Evolutionary conservation across 2,888 invertebrate species (phyloP).

Genomic region (Parnassius glacialis): DNA sequence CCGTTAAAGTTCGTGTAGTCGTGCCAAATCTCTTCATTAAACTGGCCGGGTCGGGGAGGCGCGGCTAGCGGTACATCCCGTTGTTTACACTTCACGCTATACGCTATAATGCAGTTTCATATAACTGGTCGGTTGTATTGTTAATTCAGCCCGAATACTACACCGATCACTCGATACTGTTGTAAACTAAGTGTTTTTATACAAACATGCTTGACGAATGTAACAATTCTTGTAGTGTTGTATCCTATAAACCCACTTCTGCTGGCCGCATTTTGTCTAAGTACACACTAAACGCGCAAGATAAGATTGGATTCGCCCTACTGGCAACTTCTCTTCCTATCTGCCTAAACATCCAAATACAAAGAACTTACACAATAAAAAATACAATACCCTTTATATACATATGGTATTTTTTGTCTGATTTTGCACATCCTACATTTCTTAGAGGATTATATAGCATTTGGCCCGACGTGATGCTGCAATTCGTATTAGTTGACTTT

Average conservation of each 20-base stretch:
- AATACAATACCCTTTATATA: too few species aligned
- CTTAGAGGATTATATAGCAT: too few species aligned
- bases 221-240: conserved; percentile 5
- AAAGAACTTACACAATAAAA: too few species aligned
- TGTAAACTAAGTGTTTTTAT: conserved; percentile 4
- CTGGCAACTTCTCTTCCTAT: too few species aligned
- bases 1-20: conserved; percentile 68
- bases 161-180: conserved; percentile 15
- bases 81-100: conserved; percentile 49
- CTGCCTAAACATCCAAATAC: too few species aligned
- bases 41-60: conserved; percentile 50
- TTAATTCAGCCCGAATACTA: conserved; percentile 13
- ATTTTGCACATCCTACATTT: too few species aligned
- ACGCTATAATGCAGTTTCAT: conserved; percentile 15
- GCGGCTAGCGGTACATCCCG: conserved; percentile 61
- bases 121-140: conserved; percentile 5
- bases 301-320: too few species aligned
- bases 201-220: not conserved
- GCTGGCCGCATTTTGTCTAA: not conserved
- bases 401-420: too few species aligned
- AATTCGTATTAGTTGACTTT: too few species aligned
- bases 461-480: too few species aligned
- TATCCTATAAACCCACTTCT: conserved; percentile 10
- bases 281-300: not conserved
- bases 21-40: conserved; percentile 79